Evolutionary conservation across 2,113 vertebrate species (phyloP), one percentile per base, ranked within the genome.

Genomic region (Dromaius novaehollandiae): DNA sequence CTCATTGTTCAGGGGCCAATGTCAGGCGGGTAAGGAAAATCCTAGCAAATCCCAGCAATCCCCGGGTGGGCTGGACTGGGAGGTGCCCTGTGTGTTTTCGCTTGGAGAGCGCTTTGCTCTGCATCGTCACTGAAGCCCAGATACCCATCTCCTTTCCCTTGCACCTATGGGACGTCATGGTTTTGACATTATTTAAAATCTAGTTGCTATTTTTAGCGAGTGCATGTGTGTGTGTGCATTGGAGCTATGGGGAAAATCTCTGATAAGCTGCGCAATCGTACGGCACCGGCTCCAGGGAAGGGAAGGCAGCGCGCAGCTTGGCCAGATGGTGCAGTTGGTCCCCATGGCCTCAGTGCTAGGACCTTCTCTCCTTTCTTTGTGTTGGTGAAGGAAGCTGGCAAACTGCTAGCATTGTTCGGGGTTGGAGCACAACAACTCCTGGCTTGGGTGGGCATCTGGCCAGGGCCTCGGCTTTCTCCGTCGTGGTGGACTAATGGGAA

Each of bases 311-410:
- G 5, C 78, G 80, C 83, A 0, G 11, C 69, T 48, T 48, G 64
- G 74, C 82, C 90, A 77, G 86, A 80, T 90, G 34, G 81, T 4
- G 11, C 9, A 77, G 68, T 84, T 86, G 53, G 70, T 92, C 14
- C 80, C 88, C 70, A 26, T 1, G 0, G 40, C 2, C 1, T 79
- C 36, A 73, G 19, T 3, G 0, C 4, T 83, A 56, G 28, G 65
- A 61, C 82, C 32, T 87, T 65, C 82, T 90, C 53, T 73, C 80
- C 42, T 93, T 60, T 44, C 88, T 94, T 93, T 89, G 95, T 93
- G 78, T 6, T 19, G 64, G 20, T 70, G 79, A 68, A 93, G 96
- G 94, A 97, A 97, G 79, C 88, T 78, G 73, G 40, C 82, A 89
- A 75, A 77, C 75, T 32, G 36, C 60, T 89, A 0, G 0, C 19